Conservation (phyloP, 2,113 vertebrate species). For the Danionella cerebrum region DNA sequence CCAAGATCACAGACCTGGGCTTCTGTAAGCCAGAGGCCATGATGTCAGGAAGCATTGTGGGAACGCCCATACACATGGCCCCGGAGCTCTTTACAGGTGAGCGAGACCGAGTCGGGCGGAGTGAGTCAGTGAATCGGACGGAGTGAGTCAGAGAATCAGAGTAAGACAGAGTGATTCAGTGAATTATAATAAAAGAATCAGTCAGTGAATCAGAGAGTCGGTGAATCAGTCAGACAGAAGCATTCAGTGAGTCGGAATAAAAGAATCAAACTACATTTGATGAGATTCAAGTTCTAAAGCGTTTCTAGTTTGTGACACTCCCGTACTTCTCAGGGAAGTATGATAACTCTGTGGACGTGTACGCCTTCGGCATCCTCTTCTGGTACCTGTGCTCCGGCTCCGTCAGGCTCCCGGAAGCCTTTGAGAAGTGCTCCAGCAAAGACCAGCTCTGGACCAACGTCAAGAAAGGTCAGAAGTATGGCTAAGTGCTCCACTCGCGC, state of each 20-base stretch:
- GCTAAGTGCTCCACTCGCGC: background rate
- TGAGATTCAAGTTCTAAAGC: too few relatives aligned
- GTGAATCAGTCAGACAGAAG: too few relatives aligned
- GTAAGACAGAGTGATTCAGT: too few relatives aligned
- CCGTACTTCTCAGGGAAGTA: constrained; percentile 94
- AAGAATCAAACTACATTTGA: too few relatives aligned
- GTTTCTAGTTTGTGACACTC: too few relatives aligned
- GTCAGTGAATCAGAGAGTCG: too few relatives aligned
- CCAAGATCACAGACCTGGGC: constrained; percentile 95
- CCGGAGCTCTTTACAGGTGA: constrained; percentile 96
- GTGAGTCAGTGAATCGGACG: too few relatives aligned
- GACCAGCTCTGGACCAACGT: constrained; percentile 98
- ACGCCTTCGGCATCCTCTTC: constrained; percentile 97
- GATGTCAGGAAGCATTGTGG: constrained; percentile 99
- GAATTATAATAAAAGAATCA: too few relatives aligned
- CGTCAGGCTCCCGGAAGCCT: constrained; percentile 91
- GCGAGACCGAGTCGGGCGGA: too few relatives aligned
- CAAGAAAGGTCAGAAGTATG: constrained; percentile 73
- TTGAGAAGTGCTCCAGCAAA: constrained; percentile 95
- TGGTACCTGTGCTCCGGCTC: constrained; percentile 97
- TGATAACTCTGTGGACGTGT: constrained; percentile 95
- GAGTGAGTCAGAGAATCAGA: too few relatives aligned
- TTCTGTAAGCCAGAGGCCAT: constrained; percentile 99
- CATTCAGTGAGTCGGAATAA: too few relatives aligned
- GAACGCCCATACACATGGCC: constrained; percentile 98